Evolutionary conservation across 2,113 vertebrate genomes (phyloP), one percentile per base, ranked within the genome.

Genomic region (Dicerorhinus sumatrensis): DNA sequence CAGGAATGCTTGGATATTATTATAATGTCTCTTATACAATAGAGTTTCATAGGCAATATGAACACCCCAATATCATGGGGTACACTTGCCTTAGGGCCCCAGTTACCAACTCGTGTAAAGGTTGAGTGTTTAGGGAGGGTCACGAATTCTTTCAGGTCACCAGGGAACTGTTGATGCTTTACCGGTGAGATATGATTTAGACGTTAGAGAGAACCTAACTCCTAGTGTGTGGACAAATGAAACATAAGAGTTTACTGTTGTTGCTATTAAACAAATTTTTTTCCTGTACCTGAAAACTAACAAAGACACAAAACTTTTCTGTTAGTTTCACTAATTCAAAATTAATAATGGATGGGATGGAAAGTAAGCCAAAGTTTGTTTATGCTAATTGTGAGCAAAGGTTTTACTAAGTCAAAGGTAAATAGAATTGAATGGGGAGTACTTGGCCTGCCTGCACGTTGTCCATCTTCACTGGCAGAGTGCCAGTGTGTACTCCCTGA

Each of bases 231-330:
- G 29, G 33, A 58, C 36, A 87, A 67, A 72, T 72, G 62, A 91
- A 92, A 91, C 63, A 3, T 36, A 89, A 81, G n/a, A 27, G 56
- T 91, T 79, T 73, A 42, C 60, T 76, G 31, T 87, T 76, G 29
- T 83, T 67, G 16, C 36, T 92, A 33, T 63, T 94, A 92, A 80
- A 39, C 39, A 42, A 8, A 3, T 60, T 51, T 69, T 12, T 92
- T 70, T 39, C 39, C 17, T 96, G 2, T 67, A 83, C 29, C 83
- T 86, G 20, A 80, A 90, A 76, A 83, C 31, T 48, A 77, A 89
- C 12, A 89, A 84, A 87, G 83, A 81, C 25, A 51, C 8, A 92
- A 29, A 72, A 63, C 69, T 93, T 82, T 94, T 80, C 82, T 97
- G 39, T 76, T 92, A 58, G 27, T 21, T 36, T 18, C 17, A 36